phyloP scores from a whole-genome alignment of 2,797 vertebrate genomes.

The Vipera ursinii region DNA sequence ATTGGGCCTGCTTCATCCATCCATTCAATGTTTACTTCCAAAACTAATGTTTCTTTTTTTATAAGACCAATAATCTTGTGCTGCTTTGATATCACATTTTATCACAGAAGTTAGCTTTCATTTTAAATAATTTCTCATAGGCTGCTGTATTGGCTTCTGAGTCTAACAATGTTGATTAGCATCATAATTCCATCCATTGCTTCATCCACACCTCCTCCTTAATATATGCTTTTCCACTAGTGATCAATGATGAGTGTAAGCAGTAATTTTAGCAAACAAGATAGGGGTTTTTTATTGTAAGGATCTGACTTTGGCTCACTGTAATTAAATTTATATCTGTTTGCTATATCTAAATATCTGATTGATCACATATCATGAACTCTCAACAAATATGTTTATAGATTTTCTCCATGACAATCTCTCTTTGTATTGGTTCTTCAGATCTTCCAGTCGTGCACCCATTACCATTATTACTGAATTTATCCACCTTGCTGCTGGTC shows the following conservation, averaged over 20 bases:
- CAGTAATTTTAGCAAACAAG: not conserved
- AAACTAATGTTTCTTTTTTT: no score
- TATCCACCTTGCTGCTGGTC: not conserved
- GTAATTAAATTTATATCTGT: not conserved
- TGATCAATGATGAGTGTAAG: not conserved
- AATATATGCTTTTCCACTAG: no score
- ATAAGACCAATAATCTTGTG: not conserved
- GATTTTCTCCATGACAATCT: not conserved
- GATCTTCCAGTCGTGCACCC: not conserved
- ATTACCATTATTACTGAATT: not conserved
- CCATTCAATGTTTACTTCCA: not conserved
- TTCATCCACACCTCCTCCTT: not conserved
- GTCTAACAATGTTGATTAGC: not conserved
- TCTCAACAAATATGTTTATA: not conserved
- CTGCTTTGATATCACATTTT: not conserved
- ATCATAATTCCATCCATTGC: not conserved
- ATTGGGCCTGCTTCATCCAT: not conserved
- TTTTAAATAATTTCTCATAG: not conserved
- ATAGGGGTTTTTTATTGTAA: not conserved
- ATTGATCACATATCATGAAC: not conserved
- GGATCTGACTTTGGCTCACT: not conserved
- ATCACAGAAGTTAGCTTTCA: not conserved
- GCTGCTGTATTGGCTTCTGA: not conserved
- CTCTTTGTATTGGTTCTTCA: not conserved
- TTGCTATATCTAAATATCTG: not conserved